Evolutionary conservation across 2,797 vertebrate genomes (phyloP), one percentile per base, ranked within the genome.

Genomic region (Smutsia gigantea): DNA sequence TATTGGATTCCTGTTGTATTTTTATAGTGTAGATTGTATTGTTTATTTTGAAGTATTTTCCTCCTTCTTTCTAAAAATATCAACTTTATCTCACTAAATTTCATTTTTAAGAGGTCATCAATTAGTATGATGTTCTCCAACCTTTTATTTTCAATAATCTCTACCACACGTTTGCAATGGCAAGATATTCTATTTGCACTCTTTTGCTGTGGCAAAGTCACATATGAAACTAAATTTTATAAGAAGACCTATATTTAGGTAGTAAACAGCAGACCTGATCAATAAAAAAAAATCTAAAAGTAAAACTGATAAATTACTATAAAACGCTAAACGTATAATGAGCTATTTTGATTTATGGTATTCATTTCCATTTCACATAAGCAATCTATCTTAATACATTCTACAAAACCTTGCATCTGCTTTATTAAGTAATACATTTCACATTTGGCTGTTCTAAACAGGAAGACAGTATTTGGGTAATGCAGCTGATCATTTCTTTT

Each of bases 281-380:
- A 85, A 12, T 8, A 89, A 96, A 85, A 57, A 51, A 39, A 69
- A 97, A 96, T 87, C 21, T 14, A 96, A 85, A 97, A 96, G 61
- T 57, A 97, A 89, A 98, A 72, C 42, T 96, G 89, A 97, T 97
- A 97, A 98, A 97, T 97, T 97, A 68, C 51, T 96, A 81, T 91
- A 96, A 98, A 97, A 82, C 37, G 95, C 97, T 51, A 94, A 98
- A 98, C 5, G 37, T 97, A n/a, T 95, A 96, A 97, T 89, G 55
- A 97, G 46, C 12, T 98, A 46, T 95, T 97, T 98, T 98, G 95
- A 98, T 98, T 98, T 98, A 98, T 98, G 93, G 29, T 96, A 78
- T 98, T 96, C 83, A 97, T 98, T 98, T 98, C 96, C 84, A 97
- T 96, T 98, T 98, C 90, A 97, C 85, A 37, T 97, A 95, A 98